Evolutionary conservation across 2,888 invertebrate genomes (phyloP).

Genomic region (Dendrolimus houi): DNA sequence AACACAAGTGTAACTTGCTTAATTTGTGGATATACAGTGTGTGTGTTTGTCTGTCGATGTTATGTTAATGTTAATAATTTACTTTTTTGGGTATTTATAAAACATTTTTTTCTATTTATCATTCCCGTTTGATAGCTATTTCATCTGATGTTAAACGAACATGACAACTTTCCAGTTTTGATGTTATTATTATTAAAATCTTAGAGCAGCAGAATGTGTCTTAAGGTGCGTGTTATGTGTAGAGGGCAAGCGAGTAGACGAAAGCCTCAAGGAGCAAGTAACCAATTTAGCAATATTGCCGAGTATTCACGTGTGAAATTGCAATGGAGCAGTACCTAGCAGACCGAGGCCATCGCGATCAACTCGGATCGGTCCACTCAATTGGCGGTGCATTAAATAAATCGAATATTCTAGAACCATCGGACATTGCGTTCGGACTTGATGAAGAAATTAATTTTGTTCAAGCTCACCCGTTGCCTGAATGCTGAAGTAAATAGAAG

Average conservation of each 20-base stretch:
- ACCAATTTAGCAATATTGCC: constrained; percentile 39
- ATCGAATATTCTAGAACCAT: neutral
- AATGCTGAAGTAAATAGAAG: neutral
- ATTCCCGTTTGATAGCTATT: no score
- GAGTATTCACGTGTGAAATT: constrained; percentile 53
- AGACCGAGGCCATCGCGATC: neutral
- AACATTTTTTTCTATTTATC: no score
- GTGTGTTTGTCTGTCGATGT: no score
- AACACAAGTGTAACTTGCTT: no score
- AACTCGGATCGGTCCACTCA: neutral
- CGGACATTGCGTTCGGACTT: constrained; percentile 9
- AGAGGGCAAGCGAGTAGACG: neutral
- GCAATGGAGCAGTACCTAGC: constrained; percentile 14
- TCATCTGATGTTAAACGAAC: no score
- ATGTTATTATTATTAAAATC: no score
- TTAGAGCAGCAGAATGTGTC: no score
- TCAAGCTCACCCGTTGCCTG: constrained; percentile 5
- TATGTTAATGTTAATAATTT: no score
- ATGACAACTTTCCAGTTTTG: no score
- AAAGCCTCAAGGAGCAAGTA: constrained; percentile 10
- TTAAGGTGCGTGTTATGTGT: no score
- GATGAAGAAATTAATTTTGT: neutral
- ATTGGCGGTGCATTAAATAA: neutral
- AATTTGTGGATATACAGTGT: no score
- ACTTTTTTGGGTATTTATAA: no score